Percentiles rank a stretch among this genome's conserved stretches.
phyloP scores from a whole-genome alignment of 2,797 vertebrate species.

The Spheniscus humboldti region DNA sequence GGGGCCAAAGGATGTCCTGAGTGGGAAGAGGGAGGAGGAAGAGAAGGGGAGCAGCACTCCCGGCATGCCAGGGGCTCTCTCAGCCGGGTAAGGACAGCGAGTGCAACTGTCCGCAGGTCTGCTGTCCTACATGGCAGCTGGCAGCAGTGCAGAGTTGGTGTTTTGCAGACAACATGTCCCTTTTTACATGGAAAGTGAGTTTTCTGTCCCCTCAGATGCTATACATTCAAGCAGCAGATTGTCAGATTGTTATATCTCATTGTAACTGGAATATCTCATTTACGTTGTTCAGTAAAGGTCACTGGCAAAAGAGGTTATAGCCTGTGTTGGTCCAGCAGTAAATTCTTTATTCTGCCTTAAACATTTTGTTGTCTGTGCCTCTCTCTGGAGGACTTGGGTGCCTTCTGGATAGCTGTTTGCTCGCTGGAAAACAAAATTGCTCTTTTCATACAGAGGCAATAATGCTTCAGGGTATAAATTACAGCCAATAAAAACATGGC shows the following conservation, averaged over 20 bases:
- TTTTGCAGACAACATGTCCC: not conserved
- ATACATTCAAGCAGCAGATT: not conserved
- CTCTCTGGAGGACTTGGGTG: not conserved
- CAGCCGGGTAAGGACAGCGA: not conserved
- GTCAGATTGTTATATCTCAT: not conserved
- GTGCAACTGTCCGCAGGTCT: fast-evolving
- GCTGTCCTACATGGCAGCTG: not conserved
- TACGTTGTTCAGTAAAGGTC: not conserved
- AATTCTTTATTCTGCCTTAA: constrained; percentile 5
- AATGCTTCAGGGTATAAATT: constrained; percentile 10
- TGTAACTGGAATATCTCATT: not conserved
- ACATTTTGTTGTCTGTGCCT: not conserved
- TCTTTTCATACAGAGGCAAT: not conserved
- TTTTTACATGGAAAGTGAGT: not conserved
- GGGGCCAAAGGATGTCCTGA: not conserved
- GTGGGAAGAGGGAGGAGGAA: not conserved
- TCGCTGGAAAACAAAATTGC: not conserved
- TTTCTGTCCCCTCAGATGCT: not conserved
- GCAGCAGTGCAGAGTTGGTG: not conserved
- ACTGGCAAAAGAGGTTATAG: not conserved
- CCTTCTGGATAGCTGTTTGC: constrained; percentile 6
- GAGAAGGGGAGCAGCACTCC: not conserved
- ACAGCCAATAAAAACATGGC: not conserved
- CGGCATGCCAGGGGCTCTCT: not conserved
- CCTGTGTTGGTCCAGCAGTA: not conserved